phyloP scores from a whole-genome alignment of 2,888 invertebrate species.

The Brachyopa scutellaris region DNA sequence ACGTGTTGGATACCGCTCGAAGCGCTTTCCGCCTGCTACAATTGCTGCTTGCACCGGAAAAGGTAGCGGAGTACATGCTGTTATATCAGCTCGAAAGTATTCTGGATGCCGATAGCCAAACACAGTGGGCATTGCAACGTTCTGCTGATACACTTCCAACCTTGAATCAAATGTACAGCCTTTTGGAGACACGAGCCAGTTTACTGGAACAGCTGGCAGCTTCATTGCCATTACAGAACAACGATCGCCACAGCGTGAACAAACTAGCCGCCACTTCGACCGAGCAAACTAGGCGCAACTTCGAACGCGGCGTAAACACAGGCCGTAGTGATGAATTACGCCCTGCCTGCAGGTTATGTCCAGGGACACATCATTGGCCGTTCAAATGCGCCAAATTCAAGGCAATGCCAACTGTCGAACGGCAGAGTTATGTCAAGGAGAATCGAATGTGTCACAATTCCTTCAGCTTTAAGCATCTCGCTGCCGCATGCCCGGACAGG shows the following conservation, averaged over 20 bases:
- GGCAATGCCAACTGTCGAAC: background rate
- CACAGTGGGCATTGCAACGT: background rate
- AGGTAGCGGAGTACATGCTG: background rate
- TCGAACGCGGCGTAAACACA: background rate
- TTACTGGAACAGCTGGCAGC: background rate
- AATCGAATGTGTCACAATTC: conserved; percentile 1
- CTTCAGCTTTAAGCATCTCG: background rate
- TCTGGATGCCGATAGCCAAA: background rate
- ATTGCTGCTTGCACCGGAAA: background rate
- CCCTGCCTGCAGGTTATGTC: background rate
- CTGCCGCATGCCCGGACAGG: background rate
- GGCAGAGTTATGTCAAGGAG: background rate
- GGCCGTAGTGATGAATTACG: background rate
- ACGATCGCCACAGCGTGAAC: background rate
- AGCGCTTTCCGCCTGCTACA: conserved; percentile 1
- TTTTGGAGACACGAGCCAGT: conserved; percentile 8
- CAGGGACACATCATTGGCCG: background rate
- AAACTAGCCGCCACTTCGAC: no score
- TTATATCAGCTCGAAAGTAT: background rate
- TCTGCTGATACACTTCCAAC: background rate
- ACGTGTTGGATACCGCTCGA: conserved; percentile 3
- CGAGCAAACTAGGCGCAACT: no score
- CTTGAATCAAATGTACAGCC: background rate
- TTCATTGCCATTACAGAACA: background rate
- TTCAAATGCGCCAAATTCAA: background rate